Percentiles rank a stretch among this genome's conserved stretches.
Evolutionary conservation across 2,797 vertebrate species (phyloP).

Genomic region (Mycteria americana): DNA sequence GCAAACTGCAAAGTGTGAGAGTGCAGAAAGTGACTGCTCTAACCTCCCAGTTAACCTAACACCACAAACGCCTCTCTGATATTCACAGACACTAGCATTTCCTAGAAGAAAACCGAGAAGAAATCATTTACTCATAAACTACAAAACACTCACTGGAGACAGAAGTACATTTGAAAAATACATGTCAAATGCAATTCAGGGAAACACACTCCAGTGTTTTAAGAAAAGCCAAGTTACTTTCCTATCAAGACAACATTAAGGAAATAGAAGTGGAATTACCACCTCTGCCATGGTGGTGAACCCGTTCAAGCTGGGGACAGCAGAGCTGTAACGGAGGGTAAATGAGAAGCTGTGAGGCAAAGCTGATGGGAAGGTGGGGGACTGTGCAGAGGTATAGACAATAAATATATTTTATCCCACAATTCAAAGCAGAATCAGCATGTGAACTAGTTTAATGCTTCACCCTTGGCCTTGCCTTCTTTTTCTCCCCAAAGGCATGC

Average conservation of each 20-base stretch:
- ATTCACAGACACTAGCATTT: constrained; percentile 14
- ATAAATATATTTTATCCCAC: background rate
- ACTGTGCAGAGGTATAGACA: background rate
- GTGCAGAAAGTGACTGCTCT: background rate
- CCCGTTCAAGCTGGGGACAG: background rate
- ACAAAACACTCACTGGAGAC: background rate
- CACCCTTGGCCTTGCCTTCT: background rate
- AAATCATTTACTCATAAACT: background rate
- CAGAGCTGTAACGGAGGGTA: background rate
- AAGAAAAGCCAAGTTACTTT: background rate
- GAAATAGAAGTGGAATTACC: background rate
- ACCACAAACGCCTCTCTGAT: background rate
- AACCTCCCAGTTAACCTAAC: background rate
- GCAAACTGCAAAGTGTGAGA: background rate
- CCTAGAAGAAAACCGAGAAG: constrained; percentile 5
- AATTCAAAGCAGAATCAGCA: background rate
- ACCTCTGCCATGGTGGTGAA: background rate
- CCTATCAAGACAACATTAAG: background rate
- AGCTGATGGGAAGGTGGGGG: background rate
- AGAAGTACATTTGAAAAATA: background rate
- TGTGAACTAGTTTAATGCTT: background rate
- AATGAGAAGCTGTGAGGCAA: background rate
- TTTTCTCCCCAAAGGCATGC: background rate
- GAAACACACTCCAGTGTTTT: background rate
- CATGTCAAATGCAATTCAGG: background rate